A percentile compares a stretch with the other conserved stretches of the same genome.
These are phyloP conservation scores for Hippocampus comes DNA, from an alignment of 2,113 vertebrate species.

Conservation along the genomic window DNA sequence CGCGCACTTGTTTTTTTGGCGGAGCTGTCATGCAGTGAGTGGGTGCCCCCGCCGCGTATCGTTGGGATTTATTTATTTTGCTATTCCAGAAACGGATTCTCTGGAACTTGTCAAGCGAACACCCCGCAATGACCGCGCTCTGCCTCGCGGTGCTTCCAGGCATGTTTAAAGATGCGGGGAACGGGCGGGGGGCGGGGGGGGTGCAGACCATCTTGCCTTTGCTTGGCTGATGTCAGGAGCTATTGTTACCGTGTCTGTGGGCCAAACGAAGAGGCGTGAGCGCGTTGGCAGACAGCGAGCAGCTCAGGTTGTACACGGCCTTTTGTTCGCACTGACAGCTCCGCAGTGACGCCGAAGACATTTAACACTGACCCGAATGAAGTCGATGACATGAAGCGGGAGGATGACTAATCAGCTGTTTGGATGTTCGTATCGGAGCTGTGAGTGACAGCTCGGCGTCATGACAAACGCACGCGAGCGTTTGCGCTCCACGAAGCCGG, in stretches of 20 bases:
- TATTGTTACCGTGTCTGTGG: conserved; percentile 55
- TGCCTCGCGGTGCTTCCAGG: conserved; percentile 21
- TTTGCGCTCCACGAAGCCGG: background rate
- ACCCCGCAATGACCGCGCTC: conserved; percentile 1
- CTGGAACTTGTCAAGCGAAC: conserved; percentile 65
- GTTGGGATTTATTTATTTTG: conserved; percentile 61
- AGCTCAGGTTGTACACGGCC: conserved; percentile 39
- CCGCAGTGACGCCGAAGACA: conserved; percentile 56
- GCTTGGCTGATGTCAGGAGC: conserved; percentile 63
- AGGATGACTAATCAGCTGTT: conserved; percentile 65
- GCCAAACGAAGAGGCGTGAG: conserved; percentile 56
- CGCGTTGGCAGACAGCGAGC: conserved; percentile 48
- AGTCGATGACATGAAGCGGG: conserved; percentile 56
- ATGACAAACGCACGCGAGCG: background rate
- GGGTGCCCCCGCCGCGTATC: conserved; percentile 48
- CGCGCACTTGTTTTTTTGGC: conserved; percentile 30
- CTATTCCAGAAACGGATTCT: conserved; percentile 59
- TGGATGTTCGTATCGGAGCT: conserved; percentile 44
- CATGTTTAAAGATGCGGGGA: conserved; percentile 36
- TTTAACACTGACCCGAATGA: conserved; percentile 62
- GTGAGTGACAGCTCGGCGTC: conserved; percentile 59
- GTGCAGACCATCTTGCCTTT: conserved; percentile 41
- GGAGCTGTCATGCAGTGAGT: conserved; percentile 48
- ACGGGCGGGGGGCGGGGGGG: conserved; percentile 42
- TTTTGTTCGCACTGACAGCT: conserved; percentile 60